phyloP scores from a whole-genome alignment of 2,888 invertebrate genomes.

The Synanthedon tipuliformis region DNA sequence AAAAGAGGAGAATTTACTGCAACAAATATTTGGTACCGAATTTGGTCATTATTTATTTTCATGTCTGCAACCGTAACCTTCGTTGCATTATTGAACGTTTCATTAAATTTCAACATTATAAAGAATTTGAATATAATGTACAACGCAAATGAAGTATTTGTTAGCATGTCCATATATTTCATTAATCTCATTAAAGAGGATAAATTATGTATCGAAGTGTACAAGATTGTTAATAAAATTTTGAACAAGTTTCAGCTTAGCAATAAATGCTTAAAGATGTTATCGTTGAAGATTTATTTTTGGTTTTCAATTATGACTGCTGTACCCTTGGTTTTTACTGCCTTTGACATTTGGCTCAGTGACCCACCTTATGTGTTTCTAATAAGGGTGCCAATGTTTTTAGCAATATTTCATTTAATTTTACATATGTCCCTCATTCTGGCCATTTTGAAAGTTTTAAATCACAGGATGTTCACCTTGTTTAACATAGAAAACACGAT shows the following conservation, averaged over 20 bases:
- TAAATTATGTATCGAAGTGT: constrained; percentile 15
- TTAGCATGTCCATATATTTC: constrained; percentile 16
- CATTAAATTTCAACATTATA: constrained; percentile 12
- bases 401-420: constrained; percentile 26
- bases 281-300: constrained; percentile 25
- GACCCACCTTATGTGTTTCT: constrained; percentile 20
- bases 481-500: constrained; percentile 8
- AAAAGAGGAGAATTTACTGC: constrained; percentile 1
- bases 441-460: constrained; percentile 25
- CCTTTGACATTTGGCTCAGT: constrained; percentile 19
- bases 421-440: constrained; percentile 27
- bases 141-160: constrained; percentile 20
- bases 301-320: constrained; percentile 17
- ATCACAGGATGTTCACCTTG: constrained; percentile 13
- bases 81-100: constrained; percentile 10
- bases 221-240: constrained; percentile 14
- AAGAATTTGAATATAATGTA: constrained; percentile 18
- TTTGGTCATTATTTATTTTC: constrained; percentile 20
- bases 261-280: constrained; percentile 14
- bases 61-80: constrained; percentile 9
- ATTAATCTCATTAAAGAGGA: constrained; percentile 15
- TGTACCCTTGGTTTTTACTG: constrained; percentile 14
- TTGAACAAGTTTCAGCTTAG: constrained; percentile 15
- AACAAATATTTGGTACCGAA: constrained; percentile 7
- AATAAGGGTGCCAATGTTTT: constrained; percentile 27